Base-by-base conservation (phyloP, 1,140 invertebrate genomes). In the Tetranychus urticae region DNA sequence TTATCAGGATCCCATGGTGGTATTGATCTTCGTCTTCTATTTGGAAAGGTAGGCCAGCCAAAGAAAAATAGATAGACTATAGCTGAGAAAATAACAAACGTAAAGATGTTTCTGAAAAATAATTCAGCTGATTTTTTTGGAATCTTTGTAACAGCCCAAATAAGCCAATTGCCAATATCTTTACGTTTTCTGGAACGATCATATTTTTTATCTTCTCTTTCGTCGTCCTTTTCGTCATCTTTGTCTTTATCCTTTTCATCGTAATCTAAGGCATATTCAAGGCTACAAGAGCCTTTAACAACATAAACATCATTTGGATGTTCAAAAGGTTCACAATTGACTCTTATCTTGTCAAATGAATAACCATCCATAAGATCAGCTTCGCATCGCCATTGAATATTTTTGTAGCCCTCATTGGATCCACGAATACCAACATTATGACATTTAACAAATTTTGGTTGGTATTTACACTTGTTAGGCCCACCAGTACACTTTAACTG, bases 341-440 rank as follows among this genome's bases (percentile, higher is more conserved):
- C 74, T 54, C 69, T 69, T 12, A 79, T 67, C 54, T 69, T 66
- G n/a, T 78, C 79, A 72, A 80, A 80, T 57, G 73, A 70, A 65
- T 73, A 78, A 35, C 70, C 71, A 64, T 73, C 73, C 61, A 74
- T 73, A 74, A 80, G 76, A 60, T 79, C 76, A 13, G 78, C 72
- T 65, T 77, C 77, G 67, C 79, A 81, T 67, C 79, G 77, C 79
- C 79, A 81, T 71, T 80, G 55, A 55, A 78, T 71, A 70, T 78
- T 76, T 56, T 66, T 64, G 23, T n/a, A 33, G 13, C 2, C 12
- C 13, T 52, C 50, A 31, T 23, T 23, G 12, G 50, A 52, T 1
- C 79, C 79, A 70, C 80, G 78, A 57, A 66, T 75, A 0, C 79
- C 79, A 65, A 68, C 67, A 68, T 80, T 80, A 56, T 73, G 72